Evolutionary conservation across 2,888 invertebrate species (phyloP).

Genomic region (Eristalis pertinax): DNA sequence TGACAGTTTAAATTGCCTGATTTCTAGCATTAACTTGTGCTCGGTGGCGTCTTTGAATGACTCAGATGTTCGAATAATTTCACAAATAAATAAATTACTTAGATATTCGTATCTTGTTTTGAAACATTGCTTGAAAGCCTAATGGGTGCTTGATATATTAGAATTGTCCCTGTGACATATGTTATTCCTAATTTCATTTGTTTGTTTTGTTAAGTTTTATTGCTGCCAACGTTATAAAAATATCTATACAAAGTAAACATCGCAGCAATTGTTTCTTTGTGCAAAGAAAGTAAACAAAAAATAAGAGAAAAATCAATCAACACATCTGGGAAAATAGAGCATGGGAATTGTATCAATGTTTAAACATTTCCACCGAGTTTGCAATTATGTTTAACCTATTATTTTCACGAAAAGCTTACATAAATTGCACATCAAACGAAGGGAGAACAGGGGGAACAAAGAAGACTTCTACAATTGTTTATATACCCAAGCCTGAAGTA

Average conservation of each 20-base stretch:
- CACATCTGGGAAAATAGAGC: background rate
- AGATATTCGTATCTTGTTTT: background rate
- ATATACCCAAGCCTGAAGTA: background rate
- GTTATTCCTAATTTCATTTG: background rate
- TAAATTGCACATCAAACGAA: background rate
- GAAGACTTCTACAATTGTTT: background rate
- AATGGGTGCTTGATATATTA: conserved; percentile 7
- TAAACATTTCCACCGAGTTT: background rate
- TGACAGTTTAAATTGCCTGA: conserved; percentile 17
- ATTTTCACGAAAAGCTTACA: background rate
- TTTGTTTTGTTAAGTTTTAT: conserved; percentile 17
- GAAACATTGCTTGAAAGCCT: background rate
- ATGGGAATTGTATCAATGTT: background rate
- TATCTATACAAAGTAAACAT: background rate
- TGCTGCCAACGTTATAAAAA: conserved; percentile 33
- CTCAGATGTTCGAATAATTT: background rate
- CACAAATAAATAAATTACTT: background rate
- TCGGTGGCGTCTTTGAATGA: conserved; percentile 16
- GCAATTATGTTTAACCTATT: background rate
- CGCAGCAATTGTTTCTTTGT: background rate
- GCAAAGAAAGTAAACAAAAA: background rate
- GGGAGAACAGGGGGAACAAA: background rate
- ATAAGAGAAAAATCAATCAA: background rate
- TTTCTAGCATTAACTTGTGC: background rate
- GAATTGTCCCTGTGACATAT: conserved; percentile 5